Percentiles rank a stretch among this genome's conserved stretches.
Evolutionary conservation across 2,888 invertebrate species (phyloP).

Genomic region (Helobdella robusta): DNA sequence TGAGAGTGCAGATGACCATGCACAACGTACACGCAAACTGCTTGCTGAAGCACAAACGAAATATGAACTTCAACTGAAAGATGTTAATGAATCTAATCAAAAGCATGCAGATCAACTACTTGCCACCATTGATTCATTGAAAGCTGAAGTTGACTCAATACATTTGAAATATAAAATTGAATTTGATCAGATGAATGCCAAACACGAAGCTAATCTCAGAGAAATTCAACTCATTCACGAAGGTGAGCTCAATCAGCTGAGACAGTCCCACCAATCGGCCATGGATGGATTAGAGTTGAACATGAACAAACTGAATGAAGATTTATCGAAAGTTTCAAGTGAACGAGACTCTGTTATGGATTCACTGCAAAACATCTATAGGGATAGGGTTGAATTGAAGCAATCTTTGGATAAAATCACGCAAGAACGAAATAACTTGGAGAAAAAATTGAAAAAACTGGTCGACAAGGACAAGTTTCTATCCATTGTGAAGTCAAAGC

Average conservation of each 20-base stretch:
- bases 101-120: no score
- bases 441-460: conserved; percentile 23
- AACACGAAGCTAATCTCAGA: no score
- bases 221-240: conserved; percentile 20
- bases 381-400: conserved; percentile 29
- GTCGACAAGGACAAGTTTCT: conserved; percentile 18
- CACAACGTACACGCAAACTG: no score
- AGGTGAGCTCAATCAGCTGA: conserved; percentile 15
- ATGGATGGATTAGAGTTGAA: not conserved
- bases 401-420: conserved; percentile 25
- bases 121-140: no score
- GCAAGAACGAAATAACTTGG: conserved; percentile 22
- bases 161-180: no score
- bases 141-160: no score
- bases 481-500: conserved; percentile 4
- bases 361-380: conserved; percentile 30
- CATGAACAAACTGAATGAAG: not conserved
- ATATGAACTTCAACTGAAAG: no score
- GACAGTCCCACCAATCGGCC: conserved; percentile 6
- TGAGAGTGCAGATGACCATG: no score
- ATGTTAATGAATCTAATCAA: no score
- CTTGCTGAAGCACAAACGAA: no score
- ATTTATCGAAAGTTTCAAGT: conserved; percentile 21
- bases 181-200: no score
- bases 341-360: conserved; percentile 30